Percentiles rank a stretch among this genome's conserved stretches.
Evolutionary conservation across 2,113 vertebrate species (phyloP).

Genomic region (Tympanuchus pallidicinctus): DNA sequence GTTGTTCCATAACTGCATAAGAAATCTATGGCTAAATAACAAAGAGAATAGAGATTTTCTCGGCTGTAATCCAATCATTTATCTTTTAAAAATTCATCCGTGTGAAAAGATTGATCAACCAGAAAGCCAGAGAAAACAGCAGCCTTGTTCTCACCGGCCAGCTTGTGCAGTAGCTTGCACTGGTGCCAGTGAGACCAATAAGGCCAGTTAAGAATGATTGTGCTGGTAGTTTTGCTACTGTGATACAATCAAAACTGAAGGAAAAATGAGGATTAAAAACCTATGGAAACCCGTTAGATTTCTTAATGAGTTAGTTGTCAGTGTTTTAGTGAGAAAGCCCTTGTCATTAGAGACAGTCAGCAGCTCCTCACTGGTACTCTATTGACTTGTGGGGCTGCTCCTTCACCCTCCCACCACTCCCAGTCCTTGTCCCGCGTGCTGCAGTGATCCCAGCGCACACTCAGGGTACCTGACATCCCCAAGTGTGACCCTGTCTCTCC

Average conservation of each 20-base stretch:
- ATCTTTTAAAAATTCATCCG: background rate
- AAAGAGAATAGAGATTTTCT: background rate
- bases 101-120: background rate
- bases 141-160: background rate
- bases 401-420: fast-evolving
- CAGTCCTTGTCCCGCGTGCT: background rate
- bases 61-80: background rate
- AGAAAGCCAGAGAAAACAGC: background rate
- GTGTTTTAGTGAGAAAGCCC: background rate
- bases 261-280: background rate
- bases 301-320: background rate
- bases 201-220: background rate
- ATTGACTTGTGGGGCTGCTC: background rate
- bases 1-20: background rate
- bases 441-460: background rate
- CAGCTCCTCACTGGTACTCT: background rate
- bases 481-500: background rate
- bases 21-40: background rate
- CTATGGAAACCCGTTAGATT: background rate
- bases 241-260: background rate
- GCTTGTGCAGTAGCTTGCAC: background rate
- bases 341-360: background rate
- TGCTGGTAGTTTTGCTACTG: background rate
- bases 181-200: background rate
- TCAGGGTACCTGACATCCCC: background rate